Base-by-base conservation (phyloP, 2,888 invertebrate species). In the Argynnis bischoffii region DNA sequence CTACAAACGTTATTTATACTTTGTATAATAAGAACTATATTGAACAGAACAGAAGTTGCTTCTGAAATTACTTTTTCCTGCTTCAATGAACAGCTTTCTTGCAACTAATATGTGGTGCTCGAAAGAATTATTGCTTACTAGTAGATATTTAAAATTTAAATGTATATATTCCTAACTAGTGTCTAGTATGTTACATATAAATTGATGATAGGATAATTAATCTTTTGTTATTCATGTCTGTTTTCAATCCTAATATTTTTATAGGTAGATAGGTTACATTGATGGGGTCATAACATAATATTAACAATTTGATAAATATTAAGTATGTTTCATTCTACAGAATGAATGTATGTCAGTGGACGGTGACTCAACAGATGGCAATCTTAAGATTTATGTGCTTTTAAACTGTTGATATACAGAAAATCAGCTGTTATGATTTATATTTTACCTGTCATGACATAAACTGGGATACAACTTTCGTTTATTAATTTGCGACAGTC, bases 381-480 rank as follows among this genome's bases (percentile, higher is more conserved):
- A 61, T 15, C n/a, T 6, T 11, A 11, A 51, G 16, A 60, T 16
- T 60, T 60, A 50, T 48, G 18, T n/a, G 41, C 50, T 15, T 50
- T 15, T 50, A 50, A 48, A 5, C 2, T 35, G 4, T 64, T 50
- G 66, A 54, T 60, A 59, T 18, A 64, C 41, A 18, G 51, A 26
- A 64, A 21, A 60, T 64, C 18, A 48, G 59, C 35, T 35, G 59
- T 51, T 59, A 61, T 59, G 11, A 66, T 66, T 61, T n/a, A 64
- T 55, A 61, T 54, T 31, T 41, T 48, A 59, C 47, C 66, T 60
- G 54, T 21, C 11, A 16, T 60, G 60, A 67, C 53, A 56, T 50
- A 67, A 63, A 60, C 64, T 56, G 65, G 68, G 69, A 68, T 69
- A 31, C 56, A 67, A 50, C 69, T 75, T 73, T 73, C 72, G 60